Evolutionary conservation across 2,113 vertebrate species (phyloP), one percentile per base, ranked within the genome.

Genomic region (Lepus timidus): DNA sequence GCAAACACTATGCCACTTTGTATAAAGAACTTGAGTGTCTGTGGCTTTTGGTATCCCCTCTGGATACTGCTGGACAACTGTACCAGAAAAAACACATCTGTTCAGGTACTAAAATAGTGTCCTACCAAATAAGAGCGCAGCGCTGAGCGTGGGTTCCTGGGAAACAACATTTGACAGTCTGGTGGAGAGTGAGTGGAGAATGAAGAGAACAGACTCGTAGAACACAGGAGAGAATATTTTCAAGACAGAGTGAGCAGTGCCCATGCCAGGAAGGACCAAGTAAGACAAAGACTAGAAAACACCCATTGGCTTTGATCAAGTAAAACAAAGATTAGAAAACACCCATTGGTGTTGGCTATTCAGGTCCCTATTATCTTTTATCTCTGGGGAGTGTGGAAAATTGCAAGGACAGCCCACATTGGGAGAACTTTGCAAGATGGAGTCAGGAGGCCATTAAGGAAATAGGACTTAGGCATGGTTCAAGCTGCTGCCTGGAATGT

Each of bases 91-190:
- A 55, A 0, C 3, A 10, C 62, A 91, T 78, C 74, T 90, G 74
- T 93, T 94, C 49, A 36, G 44, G 62, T 36, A 78, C 82, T 52
- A 93, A 88, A 95, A 85, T n/a, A 70, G 85, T 55, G 51, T 68
- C 65, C 49, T 74, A 79, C 10, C 44, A 68, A 93, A 71, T 58
- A 81, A 85, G 67, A 88, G 64, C 86, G 20, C 10, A 90, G 91
- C 51, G 39, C 52, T 29, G 76, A 70, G 4, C 52, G 20, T 36
- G 20, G 68, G 52, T n/a, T 22, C 25, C 61, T 68, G 11, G 52
- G 49, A 49, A 86, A 83, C n/a, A 68, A 29, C 29, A 27, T 71
- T 51, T 83, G 61, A 62, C 31, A 3, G 31, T 75, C 27, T 75
- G 36, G 10, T 49, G 23, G 68, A 89, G n/a, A 81, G 74, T 29